These are phyloP conservation scores for Caranx melampygus DNA, from an alignment of 2,113 vertebrate genomes.

Conservation along the genomic window DNA sequence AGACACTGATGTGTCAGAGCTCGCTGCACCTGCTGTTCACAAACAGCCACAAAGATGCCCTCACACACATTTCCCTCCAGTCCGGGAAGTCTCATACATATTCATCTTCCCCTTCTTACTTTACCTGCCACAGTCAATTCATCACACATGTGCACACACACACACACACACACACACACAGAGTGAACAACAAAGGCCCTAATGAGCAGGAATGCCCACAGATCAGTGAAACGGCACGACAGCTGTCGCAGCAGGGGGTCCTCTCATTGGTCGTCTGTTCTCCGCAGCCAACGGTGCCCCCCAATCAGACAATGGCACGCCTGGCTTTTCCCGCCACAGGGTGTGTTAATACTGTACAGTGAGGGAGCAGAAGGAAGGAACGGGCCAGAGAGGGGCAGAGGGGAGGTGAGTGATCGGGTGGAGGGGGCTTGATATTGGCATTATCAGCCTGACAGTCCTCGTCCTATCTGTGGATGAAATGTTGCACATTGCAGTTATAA, in stretches of 20 bases:
- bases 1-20: not conserved
- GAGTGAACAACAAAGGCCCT: constrained; percentile 57
- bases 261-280: constrained; percentile 63
- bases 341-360: constrained; percentile 52
- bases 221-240: constrained; percentile 68
- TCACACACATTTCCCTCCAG: constrained; percentile 21
- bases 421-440: not conserved
- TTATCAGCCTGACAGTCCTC: constrained; percentile 1
- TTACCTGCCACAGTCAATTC: constrained; percentile 70
- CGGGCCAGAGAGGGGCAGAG: not conserved
- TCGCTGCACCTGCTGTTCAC: constrained; percentile 46
- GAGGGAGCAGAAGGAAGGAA: constrained; percentile 14
- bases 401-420: not conserved
- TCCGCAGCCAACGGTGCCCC: constrained; percentile 30
- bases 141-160: constrained; percentile 30
- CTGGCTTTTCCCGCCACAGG: constrained; percentile 66
- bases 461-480: constrained; percentile 20
- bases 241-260: constrained; percentile 62
- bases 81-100: constrained; percentile 56
- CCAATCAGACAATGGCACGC: constrained; percentile 66
- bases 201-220: constrained; percentile 73
- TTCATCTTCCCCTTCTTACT: constrained; percentile 31
- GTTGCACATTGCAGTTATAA: constrained; percentile 5
- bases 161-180: constrained; percentile 21
- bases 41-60: constrained; percentile 46